Evolutionary conservation across 2,113 vertebrate species (phyloP).

Genomic region (Strix uralensis): DNA sequence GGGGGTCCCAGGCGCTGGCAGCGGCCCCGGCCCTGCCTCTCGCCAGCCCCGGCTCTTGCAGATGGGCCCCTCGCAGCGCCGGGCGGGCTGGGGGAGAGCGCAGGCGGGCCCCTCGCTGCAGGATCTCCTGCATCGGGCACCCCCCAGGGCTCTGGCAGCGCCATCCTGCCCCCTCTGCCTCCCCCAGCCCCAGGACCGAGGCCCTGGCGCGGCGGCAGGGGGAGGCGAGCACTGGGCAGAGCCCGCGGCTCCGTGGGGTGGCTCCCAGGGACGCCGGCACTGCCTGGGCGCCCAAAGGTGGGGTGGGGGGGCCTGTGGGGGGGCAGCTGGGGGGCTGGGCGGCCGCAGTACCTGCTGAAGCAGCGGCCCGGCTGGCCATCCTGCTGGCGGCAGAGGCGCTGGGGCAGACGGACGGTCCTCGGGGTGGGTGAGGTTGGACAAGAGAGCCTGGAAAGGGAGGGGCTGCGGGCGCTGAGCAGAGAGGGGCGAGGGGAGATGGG

Average conservation of each 20-base stretch:
- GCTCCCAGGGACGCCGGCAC: not conserved
- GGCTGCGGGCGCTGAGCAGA: not conserved
- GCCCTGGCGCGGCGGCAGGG: fast-evolving
- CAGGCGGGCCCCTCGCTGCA: too few species aligned
- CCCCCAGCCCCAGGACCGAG: too few species aligned
- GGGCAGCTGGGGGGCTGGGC: not conserved
- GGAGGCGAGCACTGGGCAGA: fast-evolving
- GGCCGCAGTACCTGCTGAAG: constrained; percentile 64
- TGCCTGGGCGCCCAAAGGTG: fast-evolving
- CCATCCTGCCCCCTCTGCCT: fast-evolving
- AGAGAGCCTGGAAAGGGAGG: constrained; percentile 75
- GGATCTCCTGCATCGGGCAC: not conserved
- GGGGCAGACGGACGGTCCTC: constrained; percentile 66
- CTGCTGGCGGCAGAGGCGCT: constrained; percentile 74
- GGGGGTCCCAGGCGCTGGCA: too few species aligned
- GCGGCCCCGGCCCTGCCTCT: too few species aligned
- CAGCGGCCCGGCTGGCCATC: constrained; percentile 71
- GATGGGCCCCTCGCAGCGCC: too few species aligned
- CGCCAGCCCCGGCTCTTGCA: too few species aligned
- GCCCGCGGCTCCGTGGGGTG: not conserved
- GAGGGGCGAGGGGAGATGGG: not conserved
- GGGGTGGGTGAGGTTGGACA: constrained; percentile 70
- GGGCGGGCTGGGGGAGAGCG: too few species aligned
- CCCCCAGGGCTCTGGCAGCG: fast-evolving
- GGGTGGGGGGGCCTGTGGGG: not conserved